These are phyloP conservation scores for Diglossa cyanea DNA, from an alignment of 2,797 vertebrate species.

Conservation along the genomic window DNA sequence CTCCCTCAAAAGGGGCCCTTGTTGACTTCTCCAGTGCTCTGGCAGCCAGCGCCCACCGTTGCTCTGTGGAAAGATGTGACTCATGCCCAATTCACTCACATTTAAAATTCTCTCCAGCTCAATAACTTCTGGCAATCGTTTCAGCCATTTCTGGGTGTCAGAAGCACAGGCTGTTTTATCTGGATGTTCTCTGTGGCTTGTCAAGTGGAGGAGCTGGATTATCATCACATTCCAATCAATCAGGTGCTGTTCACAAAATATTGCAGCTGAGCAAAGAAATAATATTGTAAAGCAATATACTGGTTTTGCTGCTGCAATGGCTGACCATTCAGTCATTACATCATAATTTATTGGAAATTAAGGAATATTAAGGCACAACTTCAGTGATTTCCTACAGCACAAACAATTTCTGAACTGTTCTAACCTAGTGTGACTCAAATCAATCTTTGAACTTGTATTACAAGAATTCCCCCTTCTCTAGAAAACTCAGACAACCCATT, in stretches of 20 bases:
- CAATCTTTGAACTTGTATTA: not conserved
- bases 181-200: not conserved
- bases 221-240: not conserved
- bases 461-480: not conserved
- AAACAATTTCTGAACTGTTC: not conserved
- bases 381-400: not conserved
- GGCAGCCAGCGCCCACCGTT: not conserved
- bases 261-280: not conserved
- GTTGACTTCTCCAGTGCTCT: conserved; percentile 23
- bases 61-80: conserved; percentile 22
- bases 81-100: conserved; percentile 34
- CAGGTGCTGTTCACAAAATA: not conserved
- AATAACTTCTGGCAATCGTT: conserved; percentile 20
- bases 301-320: not conserved
- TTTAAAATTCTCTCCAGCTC: conserved; percentile 43
- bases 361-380: not conserved
- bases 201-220: not conserved
- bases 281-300: not conserved
- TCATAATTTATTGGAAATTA: not conserved
- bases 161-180: not conserved
- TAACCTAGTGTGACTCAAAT: not conserved
- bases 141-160: conserved; percentile 24
- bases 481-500: not conserved
- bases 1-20: conserved; percentile 29
- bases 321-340: not conserved